Percentiles rank a stretch among this genome's conserved stretches.
These are phyloP conservation scores for Cathartes aura DNA, from an alignment of 2,113 vertebrate genomes.

Conservation along the genomic window DNA sequence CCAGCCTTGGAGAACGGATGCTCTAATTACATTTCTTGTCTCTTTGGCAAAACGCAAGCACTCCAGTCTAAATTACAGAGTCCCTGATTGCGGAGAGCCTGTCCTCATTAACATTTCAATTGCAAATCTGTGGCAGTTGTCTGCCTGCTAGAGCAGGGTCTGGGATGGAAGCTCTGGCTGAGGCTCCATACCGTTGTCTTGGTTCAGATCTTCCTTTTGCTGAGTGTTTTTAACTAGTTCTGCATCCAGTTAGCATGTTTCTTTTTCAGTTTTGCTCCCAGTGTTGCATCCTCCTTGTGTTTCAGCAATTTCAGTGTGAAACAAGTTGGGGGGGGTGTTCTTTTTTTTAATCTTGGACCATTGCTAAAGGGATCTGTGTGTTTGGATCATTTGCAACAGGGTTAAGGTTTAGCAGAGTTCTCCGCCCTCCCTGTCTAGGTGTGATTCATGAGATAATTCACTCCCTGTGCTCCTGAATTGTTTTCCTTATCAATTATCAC, in stretches of 20 bases:
- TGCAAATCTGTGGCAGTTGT: neutral
- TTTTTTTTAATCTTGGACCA: neutral
- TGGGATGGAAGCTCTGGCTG: neutral
- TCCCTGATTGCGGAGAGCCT: neutral
- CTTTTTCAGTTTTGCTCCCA: neutral
- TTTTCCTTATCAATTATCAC: neutral
- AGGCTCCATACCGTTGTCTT: neutral
- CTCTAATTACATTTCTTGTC: neutral
- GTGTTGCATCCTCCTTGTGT: neutral
- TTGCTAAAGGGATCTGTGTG: neutral
- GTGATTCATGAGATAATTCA: neutral
- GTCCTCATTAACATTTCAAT: neutral
- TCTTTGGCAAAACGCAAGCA: neutral
- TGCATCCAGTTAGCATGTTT: neutral
- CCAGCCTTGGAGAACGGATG: neutral
- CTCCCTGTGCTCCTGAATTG: neutral
- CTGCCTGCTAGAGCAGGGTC: neutral
- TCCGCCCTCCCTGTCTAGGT: neutral
- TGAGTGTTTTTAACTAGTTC: neutral
- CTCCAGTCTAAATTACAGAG: neutral
- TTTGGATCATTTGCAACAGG: neutral
- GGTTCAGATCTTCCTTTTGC: neutral
- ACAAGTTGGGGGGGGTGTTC: neutral
- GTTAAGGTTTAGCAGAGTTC: neutral
- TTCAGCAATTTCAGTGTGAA: neutral